A percentile compares a stretch with the other conserved stretches of the same genome.
Conservation (phyloP, 2,113 vertebrate genomes). For the Xenopus tropicalis region DNA sequence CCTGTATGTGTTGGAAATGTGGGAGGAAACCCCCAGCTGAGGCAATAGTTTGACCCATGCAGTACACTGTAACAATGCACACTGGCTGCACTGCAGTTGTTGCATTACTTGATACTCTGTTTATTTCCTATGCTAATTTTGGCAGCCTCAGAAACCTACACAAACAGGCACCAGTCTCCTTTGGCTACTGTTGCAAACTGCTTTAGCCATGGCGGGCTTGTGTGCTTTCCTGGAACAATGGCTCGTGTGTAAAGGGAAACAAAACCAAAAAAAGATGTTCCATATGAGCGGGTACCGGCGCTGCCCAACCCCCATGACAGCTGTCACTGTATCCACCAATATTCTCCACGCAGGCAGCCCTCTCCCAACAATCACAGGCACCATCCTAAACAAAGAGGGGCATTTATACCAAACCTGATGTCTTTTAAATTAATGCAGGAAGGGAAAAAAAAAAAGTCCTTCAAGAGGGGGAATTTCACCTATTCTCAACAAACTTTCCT, state of each 20-base stretch:
- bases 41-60: too few relatives aligned
- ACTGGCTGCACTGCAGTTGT: too few relatives aligned
- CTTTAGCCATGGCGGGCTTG: background rate
- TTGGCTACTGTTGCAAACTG: background rate
- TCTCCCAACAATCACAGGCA: conserved; percentile 5
- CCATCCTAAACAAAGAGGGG: conserved; percentile 40
- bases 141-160: background rate
- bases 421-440: conserved; percentile 5
- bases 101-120: background rate
- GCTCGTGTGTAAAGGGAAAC: conserved; percentile 21
- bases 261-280: conserved; percentile 22
- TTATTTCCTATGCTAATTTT: background rate
- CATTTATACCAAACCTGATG: background rate
- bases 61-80: too few relatives aligned
- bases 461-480: too few relatives aligned
- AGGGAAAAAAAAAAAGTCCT: too few relatives aligned
- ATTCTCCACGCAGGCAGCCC: conserved; percentile 12
- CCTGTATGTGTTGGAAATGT: too few relatives aligned
- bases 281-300: conserved; percentile 16
- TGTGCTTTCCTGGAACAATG: conserved; percentile 14
- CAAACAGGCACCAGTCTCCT: background rate
- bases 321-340: conserved; percentile 38
- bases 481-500: too few relatives aligned
- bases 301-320: conserved; percentile 19
- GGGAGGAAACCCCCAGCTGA: too few relatives aligned